Evolutionary conservation across 2,113 vertebrate genomes (phyloP).

Genomic region (Ptychochromis oligacanthus): DNA sequence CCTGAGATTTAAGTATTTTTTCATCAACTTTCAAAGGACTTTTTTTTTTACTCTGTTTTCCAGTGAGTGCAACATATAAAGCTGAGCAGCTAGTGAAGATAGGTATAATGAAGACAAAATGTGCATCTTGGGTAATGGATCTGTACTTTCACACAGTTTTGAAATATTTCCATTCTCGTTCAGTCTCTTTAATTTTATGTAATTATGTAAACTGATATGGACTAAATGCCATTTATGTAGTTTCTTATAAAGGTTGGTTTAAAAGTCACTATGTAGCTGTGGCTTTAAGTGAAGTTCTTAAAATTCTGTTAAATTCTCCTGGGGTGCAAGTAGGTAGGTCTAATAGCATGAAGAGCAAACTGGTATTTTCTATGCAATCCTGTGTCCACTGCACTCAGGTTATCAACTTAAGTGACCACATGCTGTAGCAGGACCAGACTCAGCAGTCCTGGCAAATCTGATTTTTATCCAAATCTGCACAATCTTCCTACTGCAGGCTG

Average conservation of each 20-base stretch:
- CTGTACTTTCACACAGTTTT: background rate
- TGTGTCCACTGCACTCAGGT: constrained; percentile 1
- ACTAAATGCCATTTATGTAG: background rate
- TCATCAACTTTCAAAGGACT: constrained; percentile 55
- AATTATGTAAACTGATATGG: background rate
- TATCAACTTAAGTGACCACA: constrained; percentile 27
- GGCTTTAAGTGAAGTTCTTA: background rate
- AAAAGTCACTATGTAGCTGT: constrained; percentile 15
- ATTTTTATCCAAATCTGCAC: constrained; percentile 54
- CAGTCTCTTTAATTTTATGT: background rate
- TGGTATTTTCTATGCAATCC: constrained; percentile 50
- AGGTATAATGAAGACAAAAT: background rate
- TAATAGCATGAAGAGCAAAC: constrained; percentile 53
- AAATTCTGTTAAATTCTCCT: constrained; percentile 1
- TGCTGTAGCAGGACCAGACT: constrained; percentile 24
- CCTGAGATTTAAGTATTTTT: constrained; percentile 47
- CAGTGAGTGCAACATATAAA: constrained; percentile 5
- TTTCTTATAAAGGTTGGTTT: background rate
- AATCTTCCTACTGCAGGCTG: constrained; percentile 32
- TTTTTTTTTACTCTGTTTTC: background rate
- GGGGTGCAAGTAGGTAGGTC: constrained; percentile 29
- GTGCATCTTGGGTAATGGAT: background rate
- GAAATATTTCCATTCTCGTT: background rate
- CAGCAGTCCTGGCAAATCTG: constrained; percentile 27
- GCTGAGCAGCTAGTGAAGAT: background rate